phyloP scores from a whole-genome alignment of 2,888 invertebrate genomes.

The Heliconius cydno region DNA sequence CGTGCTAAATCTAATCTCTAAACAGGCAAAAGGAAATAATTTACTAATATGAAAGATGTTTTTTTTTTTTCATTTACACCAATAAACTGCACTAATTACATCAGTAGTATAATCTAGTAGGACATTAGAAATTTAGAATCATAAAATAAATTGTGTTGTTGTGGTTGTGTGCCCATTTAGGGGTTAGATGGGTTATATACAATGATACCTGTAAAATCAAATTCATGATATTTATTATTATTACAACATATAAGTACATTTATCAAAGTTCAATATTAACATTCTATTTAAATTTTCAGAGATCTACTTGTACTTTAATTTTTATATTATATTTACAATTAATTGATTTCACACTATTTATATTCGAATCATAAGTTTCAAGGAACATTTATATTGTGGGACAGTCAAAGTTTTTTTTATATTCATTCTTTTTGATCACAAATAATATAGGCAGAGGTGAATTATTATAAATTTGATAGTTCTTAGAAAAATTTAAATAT shows the following conservation, averaged over 20 bases:
- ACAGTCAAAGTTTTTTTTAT: background rate
- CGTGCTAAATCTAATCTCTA: background rate
- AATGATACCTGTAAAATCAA: conserved; percentile 1
- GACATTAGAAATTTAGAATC: background rate
- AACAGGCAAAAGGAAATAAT: background rate
- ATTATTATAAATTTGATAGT: background rate
- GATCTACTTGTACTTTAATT: conserved; percentile 47
- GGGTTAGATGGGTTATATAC: background rate
- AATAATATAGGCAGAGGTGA: background rate
- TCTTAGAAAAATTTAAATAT: background rate
- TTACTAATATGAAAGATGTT: no score
- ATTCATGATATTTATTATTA: background rate
- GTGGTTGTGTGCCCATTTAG: background rate
- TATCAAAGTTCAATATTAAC: conserved; percentile 40
- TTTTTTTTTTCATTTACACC: no score
- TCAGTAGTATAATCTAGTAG: background rate
- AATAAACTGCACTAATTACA: no score
- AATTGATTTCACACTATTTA: conserved; percentile 42
- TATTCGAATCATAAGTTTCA: conserved; percentile 47
- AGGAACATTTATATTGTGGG: conserved; percentile 43
- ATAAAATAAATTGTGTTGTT: background rate
- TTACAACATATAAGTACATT: conserved; percentile 39
- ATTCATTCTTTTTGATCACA: background rate
- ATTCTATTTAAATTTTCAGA: conserved; percentile 36
- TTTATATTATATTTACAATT: conserved; percentile 44